phyloP scores from a whole-genome alignment of 2,797 vertebrate genomes.

The Tamandua tetradactyla region DNA sequence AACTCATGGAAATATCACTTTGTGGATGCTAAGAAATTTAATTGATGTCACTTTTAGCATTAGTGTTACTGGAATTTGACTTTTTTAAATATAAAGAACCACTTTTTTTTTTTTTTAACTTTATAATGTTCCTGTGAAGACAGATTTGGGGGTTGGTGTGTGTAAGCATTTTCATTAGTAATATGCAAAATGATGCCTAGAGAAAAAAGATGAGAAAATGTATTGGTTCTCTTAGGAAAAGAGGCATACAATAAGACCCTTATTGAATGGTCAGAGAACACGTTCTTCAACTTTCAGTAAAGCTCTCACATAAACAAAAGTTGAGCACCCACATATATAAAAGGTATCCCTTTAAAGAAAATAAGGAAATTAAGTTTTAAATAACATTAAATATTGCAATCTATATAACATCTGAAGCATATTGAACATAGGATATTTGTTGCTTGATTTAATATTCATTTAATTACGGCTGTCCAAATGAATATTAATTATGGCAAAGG shows the following conservation, averaged over 20 bases:
- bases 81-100: conserved; percentile 73
- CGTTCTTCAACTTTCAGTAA: conserved; percentile 61
- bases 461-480: conserved; percentile 68
- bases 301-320: conserved; percentile 12
- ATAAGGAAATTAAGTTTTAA: conserved; percentile 63
- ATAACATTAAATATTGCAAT: conserved; percentile 64
- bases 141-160: conserved; percentile 84
- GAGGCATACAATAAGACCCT: conserved; percentile 51
- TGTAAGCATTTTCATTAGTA: conserved; percentile 81
- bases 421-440: conserved; percentile 68
- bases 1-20: conserved; percentile 66
- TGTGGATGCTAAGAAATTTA: conserved; percentile 71
- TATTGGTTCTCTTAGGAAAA: conserved; percentile 64
- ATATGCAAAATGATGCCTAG: conserved; percentile 65
- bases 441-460: conserved; percentile 66
- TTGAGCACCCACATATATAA: conserved; percentile 31
- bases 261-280: conserved; percentile 71
- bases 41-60: conserved; percentile 76
- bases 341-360: conserved; percentile 63
- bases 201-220: conserved; percentile 55
- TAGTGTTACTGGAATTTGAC: conserved; percentile 80
- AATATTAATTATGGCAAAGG: conserved; percentile 64
- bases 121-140: conserved; percentile 80
- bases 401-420: conserved; percentile 59
- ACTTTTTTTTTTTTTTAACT: conserved; percentile 79